Evolutionary conservation across 1,140 invertebrate genomes (phyloP).

Genomic region (Gonatopus flavifemur): DNA sequence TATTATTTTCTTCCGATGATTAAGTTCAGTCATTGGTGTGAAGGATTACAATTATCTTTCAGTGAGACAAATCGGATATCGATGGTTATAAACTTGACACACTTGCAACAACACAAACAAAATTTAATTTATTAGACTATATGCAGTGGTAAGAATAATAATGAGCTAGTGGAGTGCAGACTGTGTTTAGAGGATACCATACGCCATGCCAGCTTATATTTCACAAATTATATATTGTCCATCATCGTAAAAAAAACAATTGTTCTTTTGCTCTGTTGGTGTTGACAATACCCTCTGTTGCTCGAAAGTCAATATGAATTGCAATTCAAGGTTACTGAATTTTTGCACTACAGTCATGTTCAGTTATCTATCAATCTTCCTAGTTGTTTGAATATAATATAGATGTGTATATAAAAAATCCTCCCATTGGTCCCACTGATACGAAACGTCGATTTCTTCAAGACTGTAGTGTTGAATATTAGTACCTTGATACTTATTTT

Average conservation of each 20-base stretch:
- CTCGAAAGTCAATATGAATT: conserved; percentile 43
- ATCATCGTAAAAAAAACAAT: conserved; percentile 43
- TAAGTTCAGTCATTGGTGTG: no score
- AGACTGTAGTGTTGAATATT: conserved; percentile 36
- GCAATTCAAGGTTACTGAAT: conserved; percentile 35
- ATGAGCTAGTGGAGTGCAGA: conserved; percentile 61
- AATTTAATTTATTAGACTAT: conserved; percentile 43
- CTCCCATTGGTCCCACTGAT: no score
- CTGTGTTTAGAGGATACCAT: conserved; percentile 61
- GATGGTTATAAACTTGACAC: conserved; percentile 43
- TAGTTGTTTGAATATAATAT: conserved; percentile 2
- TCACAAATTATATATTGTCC: conserved; percentile 48
- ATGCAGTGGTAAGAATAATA: conserved; percentile 53
- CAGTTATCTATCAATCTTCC: background rate
- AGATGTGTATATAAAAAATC: background rate
- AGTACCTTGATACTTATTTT: conserved; percentile 30
- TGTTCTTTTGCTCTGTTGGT: conserved; percentile 46
- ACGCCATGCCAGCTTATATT: conserved; percentile 53
- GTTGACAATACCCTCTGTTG: conserved; percentile 45
- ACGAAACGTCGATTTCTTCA: background rate
- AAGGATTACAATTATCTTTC: no score
- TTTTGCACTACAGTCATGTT: conserved; percentile 35
- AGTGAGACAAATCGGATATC: no score
- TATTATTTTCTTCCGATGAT: no score
- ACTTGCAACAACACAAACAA: conserved; percentile 14